Conservation (phyloP, 2,888 invertebrate species). For the Drosophila melanocephala region DNA sequence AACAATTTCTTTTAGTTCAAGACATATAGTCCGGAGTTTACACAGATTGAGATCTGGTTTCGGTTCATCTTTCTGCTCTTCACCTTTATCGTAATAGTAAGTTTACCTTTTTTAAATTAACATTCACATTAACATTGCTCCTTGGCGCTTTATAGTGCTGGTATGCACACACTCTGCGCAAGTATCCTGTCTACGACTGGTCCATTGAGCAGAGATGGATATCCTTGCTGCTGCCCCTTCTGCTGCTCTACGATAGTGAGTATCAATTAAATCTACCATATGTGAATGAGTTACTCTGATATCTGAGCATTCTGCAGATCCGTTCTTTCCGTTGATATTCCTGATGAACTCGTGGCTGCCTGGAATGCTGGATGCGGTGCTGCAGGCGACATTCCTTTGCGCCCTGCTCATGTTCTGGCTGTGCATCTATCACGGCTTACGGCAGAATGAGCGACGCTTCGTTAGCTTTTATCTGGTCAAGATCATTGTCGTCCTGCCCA, state of each 20-base stretch:
- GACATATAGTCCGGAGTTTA: slow-evolving; percentile 97
- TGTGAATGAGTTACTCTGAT: neutral
- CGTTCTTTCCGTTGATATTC: slow-evolving; percentile 96
- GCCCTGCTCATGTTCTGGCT: slow-evolving; percentile 97
- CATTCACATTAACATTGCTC: neutral
- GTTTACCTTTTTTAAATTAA: slow-evolving; percentile 66
- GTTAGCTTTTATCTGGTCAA: slow-evolving; percentile 96
- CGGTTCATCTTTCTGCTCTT: slow-evolving; percentile 95
- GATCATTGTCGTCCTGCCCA: slow-evolving; percentile 92
- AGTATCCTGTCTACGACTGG: slow-evolving; percentile 96
- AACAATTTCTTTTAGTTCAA: slow-evolving; percentile 90
- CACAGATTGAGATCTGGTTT: slow-evolving; percentile 99
- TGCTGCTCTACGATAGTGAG: slow-evolving; percentile 97
- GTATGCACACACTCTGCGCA: slow-evolving; percentile 95
- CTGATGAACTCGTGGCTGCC: slow-evolving; percentile 95
- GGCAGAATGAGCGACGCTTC: slow-evolving; percentile 95
- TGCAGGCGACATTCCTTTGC: slow-evolving; percentile 95
- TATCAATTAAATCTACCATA: neutral
- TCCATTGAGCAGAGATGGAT: slow-evolving; percentile 99
- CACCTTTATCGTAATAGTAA: slow-evolving; percentile 94
- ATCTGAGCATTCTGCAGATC: slow-evolving; percentile 89
- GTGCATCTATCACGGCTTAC: slow-evolving; percentile 96
- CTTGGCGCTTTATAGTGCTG: slow-evolving; percentile 89
- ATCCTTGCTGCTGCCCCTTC: slow-evolving; percentile 92
- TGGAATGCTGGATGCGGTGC: slow-evolving; percentile 95